These are phyloP conservation scores for Macropodus opercularis DNA, from an alignment of 2,797 vertebrate genomes.

Conservation along the genomic window DNA sequence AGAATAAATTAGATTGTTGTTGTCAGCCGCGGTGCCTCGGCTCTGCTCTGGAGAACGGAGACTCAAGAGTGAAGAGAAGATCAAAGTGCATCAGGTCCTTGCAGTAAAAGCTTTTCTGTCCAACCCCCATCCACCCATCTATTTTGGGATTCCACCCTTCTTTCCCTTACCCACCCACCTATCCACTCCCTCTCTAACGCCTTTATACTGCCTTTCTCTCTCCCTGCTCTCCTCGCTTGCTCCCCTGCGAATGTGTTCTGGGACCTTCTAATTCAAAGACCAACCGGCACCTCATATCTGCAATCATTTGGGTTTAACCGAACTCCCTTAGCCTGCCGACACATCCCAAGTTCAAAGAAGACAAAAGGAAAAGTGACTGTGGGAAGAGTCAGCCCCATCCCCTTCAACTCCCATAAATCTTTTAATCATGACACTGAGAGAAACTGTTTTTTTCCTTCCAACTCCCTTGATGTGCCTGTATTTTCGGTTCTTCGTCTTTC, in stretches of 20 bases:
- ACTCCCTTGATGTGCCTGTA: conserved; percentile 53
- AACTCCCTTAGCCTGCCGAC: conserved; percentile 65
- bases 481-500: conserved; percentile 51
- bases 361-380: conserved; percentile 65
- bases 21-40: conserved; percentile 2
- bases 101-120: conserved; percentile 19
- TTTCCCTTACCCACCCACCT: not conserved
- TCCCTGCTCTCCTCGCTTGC: conserved; percentile 6
- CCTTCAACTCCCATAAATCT: conserved; percentile 63
- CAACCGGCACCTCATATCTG: conserved; percentile 53
- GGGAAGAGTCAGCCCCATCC: conserved; percentile 43
- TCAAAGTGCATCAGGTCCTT: conserved; percentile 18
- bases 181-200: conserved; percentile 9
- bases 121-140: not conserved
- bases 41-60: conserved; percentile 1
- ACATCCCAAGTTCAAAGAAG: conserved; percentile 73
- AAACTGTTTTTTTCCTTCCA: conserved; percentile 49
- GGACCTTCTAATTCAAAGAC: conserved; percentile 70
- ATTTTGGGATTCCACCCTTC: not conserved
- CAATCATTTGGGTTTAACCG: conserved; percentile 65
- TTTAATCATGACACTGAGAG: conserved; percentile 77
- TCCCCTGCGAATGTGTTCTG: conserved; percentile 22
- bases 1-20: not conserved
- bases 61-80: conserved; percentile 32
- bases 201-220: not conserved